These are phyloP conservation scores for Thelaira solivaga DNA, from an alignment of 2,888 invertebrate species.

Conservation along the genomic window DNA sequence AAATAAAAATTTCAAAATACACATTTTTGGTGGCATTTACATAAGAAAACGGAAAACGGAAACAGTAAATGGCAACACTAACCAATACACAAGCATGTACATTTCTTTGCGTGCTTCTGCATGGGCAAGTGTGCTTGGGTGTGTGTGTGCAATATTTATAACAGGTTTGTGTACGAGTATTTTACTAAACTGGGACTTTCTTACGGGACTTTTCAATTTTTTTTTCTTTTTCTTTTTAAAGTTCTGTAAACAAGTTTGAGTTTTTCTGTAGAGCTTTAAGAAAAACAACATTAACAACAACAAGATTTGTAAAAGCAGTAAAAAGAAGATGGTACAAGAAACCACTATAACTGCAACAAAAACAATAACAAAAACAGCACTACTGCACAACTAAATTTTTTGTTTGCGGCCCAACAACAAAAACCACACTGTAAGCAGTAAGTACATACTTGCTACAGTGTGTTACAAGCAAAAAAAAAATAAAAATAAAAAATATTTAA, in stretches of 20 bases:
- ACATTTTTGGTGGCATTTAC: too few species aligned
- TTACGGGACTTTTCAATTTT: conserved; percentile 74
- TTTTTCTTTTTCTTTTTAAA: conserved; percentile 15
- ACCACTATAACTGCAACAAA: conserved; percentile 14
- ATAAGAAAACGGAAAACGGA: neutral
- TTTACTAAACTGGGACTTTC: conserved; percentile 76
- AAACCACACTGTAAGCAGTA: too few species aligned
- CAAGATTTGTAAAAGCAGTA: conserved; percentile 17
- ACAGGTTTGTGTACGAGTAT: conserved; percentile 71
- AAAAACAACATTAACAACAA: neutral
- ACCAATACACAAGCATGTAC: neutral
- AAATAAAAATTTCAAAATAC: too few species aligned
- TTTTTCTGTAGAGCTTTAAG: conserved; percentile 24
- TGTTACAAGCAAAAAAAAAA: too few species aligned
- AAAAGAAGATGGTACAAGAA: conserved; percentile 48
- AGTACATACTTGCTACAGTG: conserved; percentile 16
- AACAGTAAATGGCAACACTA: neutral
- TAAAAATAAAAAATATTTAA: conserved; percentile 43
- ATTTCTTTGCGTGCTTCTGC: neutral
- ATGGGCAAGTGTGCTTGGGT: neutral
- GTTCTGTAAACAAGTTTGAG: conserved; percentile 55
- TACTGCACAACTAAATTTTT: neutral
- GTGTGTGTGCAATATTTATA: conserved; percentile 58
- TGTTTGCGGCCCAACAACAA: conserved; percentile 27
- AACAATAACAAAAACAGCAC: conserved; percentile 7